Conservation (phyloP, 2,797 vertebrate species). For the Sphaeramia orbicularis region DNA sequence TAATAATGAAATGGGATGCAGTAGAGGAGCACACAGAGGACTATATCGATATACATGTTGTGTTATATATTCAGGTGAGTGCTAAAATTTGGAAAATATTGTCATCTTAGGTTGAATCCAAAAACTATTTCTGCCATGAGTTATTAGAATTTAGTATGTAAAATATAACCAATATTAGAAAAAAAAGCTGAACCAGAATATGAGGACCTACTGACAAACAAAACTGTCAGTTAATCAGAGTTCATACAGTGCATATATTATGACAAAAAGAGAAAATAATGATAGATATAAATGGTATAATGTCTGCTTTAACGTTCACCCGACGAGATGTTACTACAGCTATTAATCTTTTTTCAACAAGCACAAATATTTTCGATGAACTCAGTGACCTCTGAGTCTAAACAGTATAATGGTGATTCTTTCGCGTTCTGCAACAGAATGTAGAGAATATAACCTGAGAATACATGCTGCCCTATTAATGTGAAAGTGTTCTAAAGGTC, state of each 20-base stretch:
- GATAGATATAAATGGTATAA: not conserved
- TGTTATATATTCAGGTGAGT: rapidly evolving
- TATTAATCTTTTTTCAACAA: no score
- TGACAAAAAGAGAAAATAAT: no score
- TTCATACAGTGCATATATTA: no score
- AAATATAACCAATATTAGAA: no score
- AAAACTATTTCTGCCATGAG: not conserved
- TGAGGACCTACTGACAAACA: no score
- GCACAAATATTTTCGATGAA: not conserved
- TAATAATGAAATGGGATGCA: not conserved
- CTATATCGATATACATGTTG: no score
- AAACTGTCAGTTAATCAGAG: no score
- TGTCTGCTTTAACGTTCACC: not conserved
- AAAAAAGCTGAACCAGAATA: no score
- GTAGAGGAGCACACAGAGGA: not conserved
- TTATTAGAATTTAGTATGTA: no score
- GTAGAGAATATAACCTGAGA: not conserved
- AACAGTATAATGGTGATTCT: not conserved
- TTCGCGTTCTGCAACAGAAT: not conserved
- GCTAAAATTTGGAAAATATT: not conserved
- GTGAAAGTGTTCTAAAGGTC: not conserved
- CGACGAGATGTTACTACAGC: not conserved
- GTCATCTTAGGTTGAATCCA: not conserved
- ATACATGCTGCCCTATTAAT: not conserved
- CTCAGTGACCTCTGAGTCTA: conserved; percentile 13